A percentile compares a stretch with the other conserved stretches of the same genome.
phyloP scores from a whole-genome alignment of 2,797 vertebrate genomes.

The Coregonus ussuriensis region DNA sequence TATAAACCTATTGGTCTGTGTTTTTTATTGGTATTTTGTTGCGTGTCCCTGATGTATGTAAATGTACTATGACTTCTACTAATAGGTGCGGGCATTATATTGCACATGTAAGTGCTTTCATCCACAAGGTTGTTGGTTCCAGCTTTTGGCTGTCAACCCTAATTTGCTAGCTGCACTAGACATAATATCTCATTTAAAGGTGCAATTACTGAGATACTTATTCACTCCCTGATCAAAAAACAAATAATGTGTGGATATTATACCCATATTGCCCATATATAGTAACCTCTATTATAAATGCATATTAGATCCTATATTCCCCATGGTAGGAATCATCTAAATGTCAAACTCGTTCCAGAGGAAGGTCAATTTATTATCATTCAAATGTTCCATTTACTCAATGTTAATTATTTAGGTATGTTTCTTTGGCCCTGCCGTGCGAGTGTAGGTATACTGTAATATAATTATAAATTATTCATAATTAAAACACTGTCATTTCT shows the following conservation, averaged over 20 bases:
- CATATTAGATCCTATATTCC: neutral
- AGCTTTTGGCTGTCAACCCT: too few species aligned
- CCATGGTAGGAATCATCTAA: neutral
- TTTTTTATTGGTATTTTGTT: neutral
- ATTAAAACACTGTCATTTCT: slow-evolving; percentile 28
- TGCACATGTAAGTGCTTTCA: too few species aligned
- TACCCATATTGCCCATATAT: neutral
- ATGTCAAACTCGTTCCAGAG: neutral
- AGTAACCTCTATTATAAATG: too few species aligned
- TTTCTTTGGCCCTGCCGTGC: slow-evolving; percentile 62
- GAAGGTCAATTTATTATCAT: slow-evolving; percentile 8
- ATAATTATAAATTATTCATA: slow-evolving; percentile 61
- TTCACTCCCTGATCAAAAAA: neutral
- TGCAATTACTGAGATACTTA: neutral
- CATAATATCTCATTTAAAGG: neutral
- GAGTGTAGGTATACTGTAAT: slow-evolving; percentile 50
- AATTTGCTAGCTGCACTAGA: too few species aligned
- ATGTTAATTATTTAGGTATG: slow-evolving; percentile 62
- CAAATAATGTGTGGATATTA: neutral
- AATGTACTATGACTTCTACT: too few species aligned
- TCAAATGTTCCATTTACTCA: neutral
- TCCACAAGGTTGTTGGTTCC: too few species aligned
- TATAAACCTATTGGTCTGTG: neutral
- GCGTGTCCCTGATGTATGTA: too few species aligned
- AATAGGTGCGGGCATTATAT: too few species aligned